A percentile compares a stretch with the other conserved stretches of the same genome.
Evolutionary conservation across 2,113 vertebrate genomes (phyloP).

Genomic region (Philantomba maxwellii): DNA sequence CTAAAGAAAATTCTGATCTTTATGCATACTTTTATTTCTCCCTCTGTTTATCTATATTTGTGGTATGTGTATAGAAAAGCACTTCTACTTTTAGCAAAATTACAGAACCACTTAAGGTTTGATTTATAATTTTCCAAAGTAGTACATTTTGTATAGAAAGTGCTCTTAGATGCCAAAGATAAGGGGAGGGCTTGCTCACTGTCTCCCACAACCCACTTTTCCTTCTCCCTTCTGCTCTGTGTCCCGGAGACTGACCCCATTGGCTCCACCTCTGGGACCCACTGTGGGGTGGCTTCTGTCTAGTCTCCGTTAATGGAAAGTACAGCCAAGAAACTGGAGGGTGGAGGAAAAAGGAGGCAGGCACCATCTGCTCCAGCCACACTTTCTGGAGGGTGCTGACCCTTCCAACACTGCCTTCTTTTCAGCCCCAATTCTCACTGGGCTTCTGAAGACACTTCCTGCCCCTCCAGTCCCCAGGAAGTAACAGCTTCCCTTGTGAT

Average conservation of each 20-base stretch:
- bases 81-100: background rate
- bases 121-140: background rate
- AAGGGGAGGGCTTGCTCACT: background rate
- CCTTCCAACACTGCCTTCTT: background rate
- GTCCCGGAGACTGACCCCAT: background rate
- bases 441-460: background rate
- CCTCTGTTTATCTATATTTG: background rate
- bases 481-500: background rate
- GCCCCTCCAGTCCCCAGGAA: fast-evolving
- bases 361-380: background rate
- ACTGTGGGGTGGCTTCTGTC: background rate
- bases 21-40: background rate
- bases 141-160: background rate
- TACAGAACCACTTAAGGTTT: background rate
- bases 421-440: background rate
- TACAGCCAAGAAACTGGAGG: background rate
- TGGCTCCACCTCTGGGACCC: background rate
- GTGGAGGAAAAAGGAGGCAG: background rate
- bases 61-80: background rate
- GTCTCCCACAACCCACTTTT: fast-evolving
- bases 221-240: background rate
- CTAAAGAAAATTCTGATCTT: background rate
- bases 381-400: background rate
- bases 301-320: background rate
- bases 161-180: background rate